These are phyloP conservation scores for Hiodon tergisus DNA, from an alignment of 2,113 vertebrate species.

Conservation along the genomic window DNA sequence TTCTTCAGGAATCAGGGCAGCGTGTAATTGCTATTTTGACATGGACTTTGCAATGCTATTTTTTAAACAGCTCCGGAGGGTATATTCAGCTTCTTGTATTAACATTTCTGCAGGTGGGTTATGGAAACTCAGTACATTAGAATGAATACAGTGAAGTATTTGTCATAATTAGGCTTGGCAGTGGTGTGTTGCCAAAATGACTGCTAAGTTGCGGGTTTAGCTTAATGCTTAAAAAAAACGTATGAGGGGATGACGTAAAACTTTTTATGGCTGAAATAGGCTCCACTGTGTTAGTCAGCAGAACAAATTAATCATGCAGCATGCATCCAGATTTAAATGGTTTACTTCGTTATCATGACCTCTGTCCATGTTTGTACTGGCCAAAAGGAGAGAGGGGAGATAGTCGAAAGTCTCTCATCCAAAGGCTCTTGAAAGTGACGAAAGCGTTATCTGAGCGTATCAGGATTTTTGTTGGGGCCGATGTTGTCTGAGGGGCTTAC, in stretches of 20 bases:
- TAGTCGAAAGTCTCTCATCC: background rate
- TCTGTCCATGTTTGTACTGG: background rate
- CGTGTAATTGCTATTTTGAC: constrained; percentile 55
- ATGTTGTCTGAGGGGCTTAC: background rate
- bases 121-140: background rate
- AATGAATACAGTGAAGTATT: background rate
- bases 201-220: constrained; percentile 6
- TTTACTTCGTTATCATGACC: background rate
- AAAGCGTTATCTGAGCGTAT: background rate
- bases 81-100: constrained; percentile 26
- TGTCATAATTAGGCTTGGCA: constrained; percentile 19
- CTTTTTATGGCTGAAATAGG: background rate
- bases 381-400: background rate
- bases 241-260: background rate
- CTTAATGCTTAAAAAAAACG: background rate
- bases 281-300: background rate
- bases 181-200: constrained; percentile 22
- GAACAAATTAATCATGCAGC: constrained; percentile 2
- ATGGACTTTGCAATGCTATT: constrained; percentile 26
- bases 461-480: background rate
- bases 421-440: background rate
- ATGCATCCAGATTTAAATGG: constrained; percentile 10
- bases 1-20: constrained; percentile 44
- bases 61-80: constrained; percentile 16
- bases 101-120: background rate